A percentile compares a stretch with the other conserved stretches of the same genome.
These are phyloP conservation scores for Fragum sueziense DNA, from an alignment of 2,888 invertebrate species.

Conservation along the genomic window DNA sequence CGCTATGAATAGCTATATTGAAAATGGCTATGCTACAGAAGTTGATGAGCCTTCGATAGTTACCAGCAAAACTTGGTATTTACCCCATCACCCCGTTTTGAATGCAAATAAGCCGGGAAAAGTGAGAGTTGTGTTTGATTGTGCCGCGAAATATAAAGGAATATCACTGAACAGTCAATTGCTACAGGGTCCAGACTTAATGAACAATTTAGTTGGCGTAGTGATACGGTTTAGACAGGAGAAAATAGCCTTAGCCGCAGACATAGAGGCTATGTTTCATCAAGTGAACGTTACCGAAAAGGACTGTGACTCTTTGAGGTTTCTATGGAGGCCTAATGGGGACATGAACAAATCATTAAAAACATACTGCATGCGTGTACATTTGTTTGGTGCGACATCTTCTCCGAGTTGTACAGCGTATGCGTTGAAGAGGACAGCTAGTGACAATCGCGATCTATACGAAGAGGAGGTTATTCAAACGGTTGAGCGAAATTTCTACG, in stretches of 20 bases:
- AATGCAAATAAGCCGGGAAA: constrained; percentile 49
- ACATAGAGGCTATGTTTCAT: constrained; percentile 58
- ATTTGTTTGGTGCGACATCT: constrained; percentile 33
- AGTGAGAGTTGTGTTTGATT: constrained; percentile 49
- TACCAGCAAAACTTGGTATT: constrained; percentile 35
- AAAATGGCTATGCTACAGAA: constrained; percentile 37
- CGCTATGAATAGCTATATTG: constrained; percentile 32
- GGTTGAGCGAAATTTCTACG: constrained; percentile 2
- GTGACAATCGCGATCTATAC: constrained; percentile 17
- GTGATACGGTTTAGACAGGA: constrained; percentile 54
- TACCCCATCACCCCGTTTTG: constrained; percentile 51
- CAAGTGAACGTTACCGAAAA: constrained; percentile 45
- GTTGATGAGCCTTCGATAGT: neutral
- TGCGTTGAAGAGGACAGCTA: constrained; percentile 27
- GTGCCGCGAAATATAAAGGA: constrained; percentile 46
- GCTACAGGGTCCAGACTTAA: constrained; percentile 60
- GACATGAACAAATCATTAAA: constrained; percentile 24
- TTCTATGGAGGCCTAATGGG: constrained; percentile 56
- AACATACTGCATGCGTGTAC: constrained; percentile 32
- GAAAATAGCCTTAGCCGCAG: constrained; percentile 43
- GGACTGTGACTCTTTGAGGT: constrained; percentile 45
- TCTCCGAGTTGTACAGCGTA: constrained; percentile 35
- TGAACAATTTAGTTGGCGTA: constrained; percentile 56
- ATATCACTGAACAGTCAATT: constrained; percentile 54
- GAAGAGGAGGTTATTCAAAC: constrained; percentile 8